Evolutionary conservation across 2,797 vertebrate species (phyloP), one percentile per base, ranked within the genome.

Genomic region (Urosaurus nigricauda): DNA sequence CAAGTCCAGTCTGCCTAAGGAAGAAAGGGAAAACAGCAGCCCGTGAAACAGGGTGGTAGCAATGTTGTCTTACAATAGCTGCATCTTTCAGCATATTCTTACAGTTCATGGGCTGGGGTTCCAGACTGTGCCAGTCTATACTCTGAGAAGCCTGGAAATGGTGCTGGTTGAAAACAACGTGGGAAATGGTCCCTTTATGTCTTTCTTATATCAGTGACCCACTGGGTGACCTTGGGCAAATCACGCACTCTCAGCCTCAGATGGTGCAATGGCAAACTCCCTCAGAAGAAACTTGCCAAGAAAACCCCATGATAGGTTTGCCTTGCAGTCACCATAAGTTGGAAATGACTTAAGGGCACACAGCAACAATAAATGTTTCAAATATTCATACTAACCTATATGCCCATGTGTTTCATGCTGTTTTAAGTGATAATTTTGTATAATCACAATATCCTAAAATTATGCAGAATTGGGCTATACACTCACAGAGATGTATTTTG

Each of bases 1-100:
- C 98, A 56, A 98, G 85, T 0, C 98, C 98, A 0, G 95, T 98
- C 94, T 98, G 98, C 95, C 98, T 99, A 93, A 0, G 70, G 89
- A 75, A 17, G 84, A 68, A 84, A 65, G 13, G 24, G 58, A 24
- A 0, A 21, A 88, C 68, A 63, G 32, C 63, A 16, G 24, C 3
- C 24, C 53, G 29, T 74, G 71, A 51, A 60, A 79, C 0, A 13
- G 1, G 19, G 47, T 26, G 14, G 17, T 5, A 53, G 3, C 26
- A 37, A 43, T 5, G 29, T 65, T 47, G 4, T 63, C 19, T 60
- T 35, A n/a, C 13, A n/a, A 14, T 35, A 16, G 13, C 51, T 53
- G 63, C 21, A 6, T 82, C 37, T 82, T 26, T 68, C 6, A 32
- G 26, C 65, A 68, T 68, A 68, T 37, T 17, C 35, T 75, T 7